Base-by-base conservation (phyloP, 1,140 invertebrate genomes). In the Proctacanthus coquilletti region DNA sequence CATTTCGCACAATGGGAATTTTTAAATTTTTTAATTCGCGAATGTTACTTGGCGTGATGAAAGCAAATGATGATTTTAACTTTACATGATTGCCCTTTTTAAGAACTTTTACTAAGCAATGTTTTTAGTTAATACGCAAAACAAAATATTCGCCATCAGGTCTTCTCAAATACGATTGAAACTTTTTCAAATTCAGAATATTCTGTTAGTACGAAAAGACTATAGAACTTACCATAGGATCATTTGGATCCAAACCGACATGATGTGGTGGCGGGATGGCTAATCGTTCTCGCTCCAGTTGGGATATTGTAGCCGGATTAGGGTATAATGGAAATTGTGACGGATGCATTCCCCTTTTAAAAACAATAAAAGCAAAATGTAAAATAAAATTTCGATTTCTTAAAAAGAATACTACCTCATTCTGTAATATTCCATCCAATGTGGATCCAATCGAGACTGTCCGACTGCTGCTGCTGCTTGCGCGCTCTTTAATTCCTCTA, bases 381-480 rank as follows among this genome's bases (percentile, higher is more conserved):
- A 11, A 8, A 5, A 39, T 18, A 14, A 29, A 18, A 21, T 25
- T n/a, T 29, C 39, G 15, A 14, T 13, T 15, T 51, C 50, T 47
- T 64, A 71, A 52, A 51, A 25, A 56, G 51, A 53, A 57, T n/a
- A n/a, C 9, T 62, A 59, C 47, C 63, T 64, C 44, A 85, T 71
- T 45, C 87, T 66, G 51, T 89, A 85, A 49, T 89, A 72, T 51
- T 94, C 91, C 35, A 93, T 56, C 86, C 86, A 93, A 54, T 92
- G 85, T 0, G 84, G 82, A 61, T 94, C 88, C 34, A 92, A 68
- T 3, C 80, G 69, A 44, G 76, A 70, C 31, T 69, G 66, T 39
- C 61, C 60, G 11, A 53, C 56, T 18, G 60, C 57, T 10, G 61
- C 62, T 4, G 62, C 73, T 36, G 62, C 72, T 52, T 57, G 72